Evolutionary conservation across 2,797 vertebrate species (phyloP), one percentile per base, ranked within the genome.

Genomic region (Sylvilagus floridanus): DNA sequence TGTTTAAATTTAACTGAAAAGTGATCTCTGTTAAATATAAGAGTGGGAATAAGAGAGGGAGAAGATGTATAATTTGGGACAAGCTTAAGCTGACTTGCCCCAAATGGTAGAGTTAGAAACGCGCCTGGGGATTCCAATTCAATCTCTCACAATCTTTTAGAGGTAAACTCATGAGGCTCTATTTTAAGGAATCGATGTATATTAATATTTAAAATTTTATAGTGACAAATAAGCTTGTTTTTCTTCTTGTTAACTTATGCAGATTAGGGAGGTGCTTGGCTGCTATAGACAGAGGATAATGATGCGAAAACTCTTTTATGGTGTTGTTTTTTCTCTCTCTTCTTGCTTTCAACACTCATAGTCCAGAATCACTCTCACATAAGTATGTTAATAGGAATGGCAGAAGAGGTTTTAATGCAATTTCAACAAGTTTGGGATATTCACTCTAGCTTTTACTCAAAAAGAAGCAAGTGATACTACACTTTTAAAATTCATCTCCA

Each of bases 321-420:
- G 54, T 37, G 13, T 30, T 32, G 54, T 42, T 42, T 26, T 28
- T 63, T 77, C 14, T 92, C 13, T 50, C 32, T 42, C 13, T 76
- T 79, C 60, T 63, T 85, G 42, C 54, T 73, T 52, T 83, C 22
- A 30, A 11, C 21, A 26, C 11, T 75, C 1, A 54, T 22, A n/a
- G 42, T 37, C 1, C 2, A 73, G 62, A 30, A 81, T 26, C 28
- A 84, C 37, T 42, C 9, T 92, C 19, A 37, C 4, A 12, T 62
- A 37, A 32, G 7, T 79, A 22, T 79, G 16, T 57, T 89, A 54
- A 73, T 14, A 69, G 14, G 66, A 71, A 91, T 54, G 11, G 26
- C 78, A 92, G 68, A 90, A 87, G 37, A 84, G 1, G 83, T 52
- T 88, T 88, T 82, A 90, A 82, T 69, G 63, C 57, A 90, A 65